Evolutionary conservation across 2,888 invertebrate species (phyloP).

Genomic region (Polyploca ridens): DNA sequence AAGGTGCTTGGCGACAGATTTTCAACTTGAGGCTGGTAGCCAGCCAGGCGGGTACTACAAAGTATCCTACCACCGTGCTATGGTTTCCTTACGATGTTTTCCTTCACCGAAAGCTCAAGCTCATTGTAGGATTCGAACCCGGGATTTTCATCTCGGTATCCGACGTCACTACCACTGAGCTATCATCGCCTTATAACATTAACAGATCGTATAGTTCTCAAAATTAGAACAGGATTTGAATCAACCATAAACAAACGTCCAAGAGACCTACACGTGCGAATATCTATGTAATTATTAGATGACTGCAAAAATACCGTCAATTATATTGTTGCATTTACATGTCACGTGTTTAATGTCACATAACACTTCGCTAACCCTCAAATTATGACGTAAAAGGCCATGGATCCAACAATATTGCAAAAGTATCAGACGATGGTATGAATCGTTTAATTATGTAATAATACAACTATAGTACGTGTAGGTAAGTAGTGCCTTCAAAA

Average conservation of each 20-base stretch:
- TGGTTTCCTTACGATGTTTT: no score
- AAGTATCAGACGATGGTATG: conserved; percentile 30
- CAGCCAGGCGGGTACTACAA: no score
- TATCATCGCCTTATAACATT: no score
- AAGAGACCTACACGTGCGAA: conserved; percentile 13
- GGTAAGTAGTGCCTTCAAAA: conserved; percentile 5
- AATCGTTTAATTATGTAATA: conserved; percentile 34
- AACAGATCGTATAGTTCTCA: no score
- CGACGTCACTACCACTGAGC: no score
- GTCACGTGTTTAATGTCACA: conserved; percentile 37
- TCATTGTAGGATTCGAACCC: no score
- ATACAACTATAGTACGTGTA: conserved; percentile 21
- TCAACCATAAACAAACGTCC: not conserved
- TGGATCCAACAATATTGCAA: conserved; percentile 32
- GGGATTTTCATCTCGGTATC: no score
- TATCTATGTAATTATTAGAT: conserved; percentile 20
- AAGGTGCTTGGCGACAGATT: no score
- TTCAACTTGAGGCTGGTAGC: no score
- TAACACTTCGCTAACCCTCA: conserved; percentile 29
- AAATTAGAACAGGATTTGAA: not conserved
- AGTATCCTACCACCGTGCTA: no score
- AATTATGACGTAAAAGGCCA: conserved; percentile 37
- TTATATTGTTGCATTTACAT: conserved; percentile 26
- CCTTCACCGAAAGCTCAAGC: no score
- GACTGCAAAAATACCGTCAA: conserved; percentile 15